Conservation (phyloP, 2,888 invertebrate species). For the Euphydryas editha region DNA sequence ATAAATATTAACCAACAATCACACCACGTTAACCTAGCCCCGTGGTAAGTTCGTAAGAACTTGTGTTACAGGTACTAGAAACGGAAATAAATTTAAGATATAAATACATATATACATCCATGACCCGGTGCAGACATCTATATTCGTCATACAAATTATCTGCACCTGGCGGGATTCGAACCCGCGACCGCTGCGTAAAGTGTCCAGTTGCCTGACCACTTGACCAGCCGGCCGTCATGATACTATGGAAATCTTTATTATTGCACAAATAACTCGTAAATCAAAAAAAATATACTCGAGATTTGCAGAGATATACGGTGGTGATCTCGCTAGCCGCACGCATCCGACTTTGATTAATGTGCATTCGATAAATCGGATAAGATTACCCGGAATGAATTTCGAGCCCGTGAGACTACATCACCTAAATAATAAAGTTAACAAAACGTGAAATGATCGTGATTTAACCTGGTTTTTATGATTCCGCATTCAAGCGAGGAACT, state of each 20-base stretch:
- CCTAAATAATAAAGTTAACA: conserved; percentile 17
- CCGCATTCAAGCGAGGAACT: neutral
- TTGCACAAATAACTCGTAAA: neutral
- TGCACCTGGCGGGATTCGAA: too few relatives aligned
- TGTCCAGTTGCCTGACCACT: too few relatives aligned
- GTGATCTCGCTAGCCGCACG: conserved; percentile 13
- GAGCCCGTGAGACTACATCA: conserved; percentile 19
- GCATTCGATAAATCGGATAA: conserved; percentile 35
- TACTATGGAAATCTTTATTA: neutral
- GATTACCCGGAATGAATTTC: conserved; percentile 32
- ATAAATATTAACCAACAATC: too few relatives aligned
- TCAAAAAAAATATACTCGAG: conserved; percentile 15
- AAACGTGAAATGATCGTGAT: conserved; percentile 4
- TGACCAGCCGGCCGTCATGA: too few relatives aligned
- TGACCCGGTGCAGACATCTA: too few relatives aligned
- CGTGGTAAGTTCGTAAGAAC: too few relatives aligned
- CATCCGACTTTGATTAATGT: conserved; percentile 36
- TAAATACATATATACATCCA: too few relatives aligned
- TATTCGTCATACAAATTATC: too few relatives aligned
- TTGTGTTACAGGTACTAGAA: too few relatives aligned
- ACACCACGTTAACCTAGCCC: too few relatives aligned
- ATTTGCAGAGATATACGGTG: conserved; percentile 10
- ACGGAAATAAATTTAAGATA: too few relatives aligned
- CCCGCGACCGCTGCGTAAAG: too few relatives aligned
- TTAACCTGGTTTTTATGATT: conserved; percentile 7